Conservation (phyloP, 2,888 invertebrate genomes). For the Sesamia inferens region DNA sequence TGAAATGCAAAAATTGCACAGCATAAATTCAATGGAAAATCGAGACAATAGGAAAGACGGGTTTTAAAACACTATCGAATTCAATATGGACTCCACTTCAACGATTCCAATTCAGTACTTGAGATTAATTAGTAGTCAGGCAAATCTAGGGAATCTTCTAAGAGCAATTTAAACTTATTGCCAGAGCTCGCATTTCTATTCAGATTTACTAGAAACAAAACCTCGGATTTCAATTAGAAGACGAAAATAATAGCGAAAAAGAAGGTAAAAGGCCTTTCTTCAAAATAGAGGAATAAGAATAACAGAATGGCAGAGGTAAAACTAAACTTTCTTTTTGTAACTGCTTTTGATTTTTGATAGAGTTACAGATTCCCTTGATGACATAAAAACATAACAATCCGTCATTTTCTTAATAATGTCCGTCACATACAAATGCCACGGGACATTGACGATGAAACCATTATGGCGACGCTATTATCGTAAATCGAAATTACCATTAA, state of each 20-base stretch:
- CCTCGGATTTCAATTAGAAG: background rate
- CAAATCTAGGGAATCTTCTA: conserved; percentile 21
- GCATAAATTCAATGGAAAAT: background rate
- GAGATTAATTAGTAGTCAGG: conserved; percentile 26
- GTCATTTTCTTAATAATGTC: conserved; percentile 52
- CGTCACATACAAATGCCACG: conserved; percentile 66
- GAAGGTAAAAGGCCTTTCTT: background rate
- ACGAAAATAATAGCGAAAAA: background rate
- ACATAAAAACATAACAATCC: conserved; percentile 23
- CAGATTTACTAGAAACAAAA: conserved; percentile 24
- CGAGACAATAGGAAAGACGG: background rate
- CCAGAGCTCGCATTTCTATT: conserved; percentile 18
- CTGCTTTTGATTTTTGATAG: background rate
- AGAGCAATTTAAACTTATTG: conserved; percentile 27
- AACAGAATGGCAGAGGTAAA: background rate
- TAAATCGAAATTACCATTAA: conserved; percentile 78
- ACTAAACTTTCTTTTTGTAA: background rate
- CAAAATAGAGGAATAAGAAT: background rate
- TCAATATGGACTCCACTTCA: conserved; percentile 22
- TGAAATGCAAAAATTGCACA: background rate
- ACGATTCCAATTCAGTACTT: conserved; percentile 20
- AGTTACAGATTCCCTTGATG: background rate
- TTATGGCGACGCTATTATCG: conserved; percentile 74
- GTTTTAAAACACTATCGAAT: conserved; percentile 10
- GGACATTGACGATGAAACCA: conserved; percentile 67